Base-by-base conservation (phyloP, 2,113 vertebrate species). In the Platycercus adscitus region DNA sequence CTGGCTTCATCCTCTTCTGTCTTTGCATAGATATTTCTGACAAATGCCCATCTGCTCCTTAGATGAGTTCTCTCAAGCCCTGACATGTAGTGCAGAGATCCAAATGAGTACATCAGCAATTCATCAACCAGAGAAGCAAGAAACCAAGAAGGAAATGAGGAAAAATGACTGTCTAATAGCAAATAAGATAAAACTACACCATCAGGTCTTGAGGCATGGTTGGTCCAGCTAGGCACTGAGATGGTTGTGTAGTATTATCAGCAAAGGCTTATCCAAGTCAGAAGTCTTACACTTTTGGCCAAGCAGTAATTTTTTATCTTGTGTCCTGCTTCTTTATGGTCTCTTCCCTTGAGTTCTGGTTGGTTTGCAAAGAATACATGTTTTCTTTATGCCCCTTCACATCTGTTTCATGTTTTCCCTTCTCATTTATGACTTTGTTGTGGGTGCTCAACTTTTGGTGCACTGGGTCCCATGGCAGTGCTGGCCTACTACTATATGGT, bases 31-130 rank as follows among this genome's bases (percentile, higher is more conserved):
- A 52, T 72, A 70, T 80, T 92, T 77, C 68, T 79, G 75, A 88
- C 88, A 95, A 95, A 96, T 76, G 24, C 11, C 49, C 26, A 15
- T 88, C 93, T 90, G 85, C 78, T 95, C 41, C 76, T 92, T 90
- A 92, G 58, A 52, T 18, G 24, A 55, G 64, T 72, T 82, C 39
- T 95, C 79, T 81, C 75, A n/a, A 26, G 55, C 61, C 69, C 58
- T 71, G 66, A 13, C 35, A 58, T 10, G 13, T 39, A 79, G 47
- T 88, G 56, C 76, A 85, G 69, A 95, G 80, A 85, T 93, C 76
- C 93, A 89, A 96, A 73, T 19, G 15, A 73, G 46, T 31, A 87
- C 5, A 13, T 76, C 91, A 81, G 47, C 53, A 70, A 39, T 81
- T 77, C 70, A 69, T 70, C 89, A 55, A 31, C 26, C 5, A 31